Percentiles rank a stretch among this genome's conserved stretches.
phyloP scores from a whole-genome alignment of 2,113 vertebrate species.

The Callorhinus ursinus region DNA sequence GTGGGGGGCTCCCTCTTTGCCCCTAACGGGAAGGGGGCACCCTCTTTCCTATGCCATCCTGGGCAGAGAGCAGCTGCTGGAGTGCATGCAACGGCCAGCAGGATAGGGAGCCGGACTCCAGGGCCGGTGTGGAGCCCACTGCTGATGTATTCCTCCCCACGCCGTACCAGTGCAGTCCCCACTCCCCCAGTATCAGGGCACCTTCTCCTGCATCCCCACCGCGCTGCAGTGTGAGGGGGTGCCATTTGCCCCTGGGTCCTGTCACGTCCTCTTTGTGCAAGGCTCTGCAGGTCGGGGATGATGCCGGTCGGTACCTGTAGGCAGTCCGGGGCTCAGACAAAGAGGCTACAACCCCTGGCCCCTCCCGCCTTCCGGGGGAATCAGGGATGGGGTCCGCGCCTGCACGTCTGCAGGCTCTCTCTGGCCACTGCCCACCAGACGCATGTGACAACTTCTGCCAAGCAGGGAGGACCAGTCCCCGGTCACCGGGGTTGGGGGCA shows the following conservation, averaged over 20 bases:
- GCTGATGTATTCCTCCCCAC: rapidly evolving
- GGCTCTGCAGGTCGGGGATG: background rate
- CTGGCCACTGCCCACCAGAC: background rate
- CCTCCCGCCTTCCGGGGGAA: rapidly evolving
- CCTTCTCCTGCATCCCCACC: background rate
- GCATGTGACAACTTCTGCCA: rapidly evolving
- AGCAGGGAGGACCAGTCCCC: rapidly evolving
- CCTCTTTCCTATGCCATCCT: background rate
- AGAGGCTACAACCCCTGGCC: rapidly evolving
- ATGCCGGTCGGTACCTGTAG: rapidly evolving
- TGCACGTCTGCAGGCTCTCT: rapidly evolving
- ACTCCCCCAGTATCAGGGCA: background rate
- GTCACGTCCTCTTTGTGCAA: rapidly evolving
- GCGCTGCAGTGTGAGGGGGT: rapidly evolving
- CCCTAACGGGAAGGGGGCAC: rapidly evolving
- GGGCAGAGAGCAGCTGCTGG: rapidly evolving
- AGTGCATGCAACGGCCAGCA: rapidly evolving
- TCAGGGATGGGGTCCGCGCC: rapidly evolving
- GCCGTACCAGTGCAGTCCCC: rapidly evolving
- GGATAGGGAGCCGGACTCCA: background rate
- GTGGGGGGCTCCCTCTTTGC: background rate
- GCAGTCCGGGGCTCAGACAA: background rate
- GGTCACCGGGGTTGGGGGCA: background rate
- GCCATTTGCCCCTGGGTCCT: background rate
- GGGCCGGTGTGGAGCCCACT: rapidly evolving